Percentiles rank a stretch among this genome's conserved stretches.
phyloP scores from a whole-genome alignment of 1,140 invertebrate species.

The Platorchestia sp. region DNA sequence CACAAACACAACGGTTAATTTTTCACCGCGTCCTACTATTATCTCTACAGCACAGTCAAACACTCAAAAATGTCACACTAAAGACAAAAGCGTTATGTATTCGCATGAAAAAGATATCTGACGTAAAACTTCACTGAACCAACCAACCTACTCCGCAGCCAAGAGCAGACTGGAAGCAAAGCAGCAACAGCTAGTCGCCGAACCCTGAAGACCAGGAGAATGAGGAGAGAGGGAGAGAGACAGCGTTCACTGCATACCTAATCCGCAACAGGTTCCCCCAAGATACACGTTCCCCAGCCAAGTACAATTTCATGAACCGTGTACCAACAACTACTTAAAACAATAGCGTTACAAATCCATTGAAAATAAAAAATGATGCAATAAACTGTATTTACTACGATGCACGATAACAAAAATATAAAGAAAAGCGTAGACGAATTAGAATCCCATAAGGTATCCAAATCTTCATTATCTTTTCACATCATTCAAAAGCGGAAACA shows the following conservation, averaged over 20 bases:
- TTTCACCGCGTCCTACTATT: not conserved
- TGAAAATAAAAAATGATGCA: not conserved
- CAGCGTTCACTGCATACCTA: not conserved
- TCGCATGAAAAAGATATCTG: not conserved
- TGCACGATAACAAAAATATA: not conserved
- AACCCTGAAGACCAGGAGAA: not conserved
- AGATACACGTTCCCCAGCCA: not conserved
- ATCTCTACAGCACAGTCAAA: not conserved
- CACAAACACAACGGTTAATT: not conserved
- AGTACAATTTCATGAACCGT: not conserved
- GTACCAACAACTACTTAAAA: not conserved
- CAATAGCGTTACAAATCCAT: not conserved
- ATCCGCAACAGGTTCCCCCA: not conserved
- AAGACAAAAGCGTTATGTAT: not conserved
- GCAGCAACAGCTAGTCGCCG: not conserved
- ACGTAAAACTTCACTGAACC: not conserved
- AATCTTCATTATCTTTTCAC: not conserved
- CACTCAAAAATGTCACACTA: not conserved
- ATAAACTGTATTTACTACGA: not conserved
- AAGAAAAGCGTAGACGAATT: not conserved
- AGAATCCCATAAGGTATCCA: not conserved
- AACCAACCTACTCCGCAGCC: not conserved
- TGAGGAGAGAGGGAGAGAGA: not conserved
- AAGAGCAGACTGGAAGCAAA: not conserved
- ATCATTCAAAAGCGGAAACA: not conserved